Evolutionary conservation across 2,797 vertebrate genomes (phyloP).

Genomic region (Falco biarmicus): DNA sequence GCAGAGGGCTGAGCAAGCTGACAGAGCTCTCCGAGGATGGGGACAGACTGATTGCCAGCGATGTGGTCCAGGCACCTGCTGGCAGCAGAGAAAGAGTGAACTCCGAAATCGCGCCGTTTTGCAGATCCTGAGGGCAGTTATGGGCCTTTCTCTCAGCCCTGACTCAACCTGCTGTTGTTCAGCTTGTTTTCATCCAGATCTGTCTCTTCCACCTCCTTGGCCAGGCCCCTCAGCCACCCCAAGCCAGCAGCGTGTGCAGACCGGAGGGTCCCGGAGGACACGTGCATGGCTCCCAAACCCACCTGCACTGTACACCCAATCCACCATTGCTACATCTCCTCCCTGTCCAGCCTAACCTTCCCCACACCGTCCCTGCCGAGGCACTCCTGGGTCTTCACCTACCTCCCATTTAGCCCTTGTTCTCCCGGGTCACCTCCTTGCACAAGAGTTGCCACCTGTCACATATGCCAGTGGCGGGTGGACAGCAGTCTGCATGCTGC

Average conservation of each 20-base stretch:
- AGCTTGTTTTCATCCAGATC: not conserved
- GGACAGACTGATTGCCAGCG: not conserved
- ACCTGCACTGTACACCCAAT: not conserved
- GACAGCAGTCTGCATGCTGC: not conserved
- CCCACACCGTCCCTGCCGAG: not conserved
- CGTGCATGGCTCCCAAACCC: not conserved
- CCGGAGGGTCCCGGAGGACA: not conserved
- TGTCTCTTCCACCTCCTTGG: not conserved
- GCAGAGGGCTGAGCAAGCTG: not conserved
- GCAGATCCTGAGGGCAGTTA: not conserved
- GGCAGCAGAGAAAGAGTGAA: not conserved
- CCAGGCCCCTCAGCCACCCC: not conserved
- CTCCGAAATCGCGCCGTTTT: not conserved
- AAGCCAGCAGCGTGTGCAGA: not conserved
- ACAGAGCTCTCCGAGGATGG: not conserved
- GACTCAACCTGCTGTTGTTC: not conserved
- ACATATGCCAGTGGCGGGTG: rapidly evolving
- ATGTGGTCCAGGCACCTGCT: not conserved
- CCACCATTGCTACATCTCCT: rapidly evolving
- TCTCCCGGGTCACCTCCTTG: not conserved
- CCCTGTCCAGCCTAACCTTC: not conserved
- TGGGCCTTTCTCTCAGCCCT: not conserved
- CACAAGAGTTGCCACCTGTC: not conserved
- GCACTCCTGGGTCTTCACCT: not conserved
- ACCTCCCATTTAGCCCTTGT: not conserved